Evolutionary conservation across 2,888 invertebrate genomes (phyloP).

Genomic region (Drosophila macrospina): DNA sequence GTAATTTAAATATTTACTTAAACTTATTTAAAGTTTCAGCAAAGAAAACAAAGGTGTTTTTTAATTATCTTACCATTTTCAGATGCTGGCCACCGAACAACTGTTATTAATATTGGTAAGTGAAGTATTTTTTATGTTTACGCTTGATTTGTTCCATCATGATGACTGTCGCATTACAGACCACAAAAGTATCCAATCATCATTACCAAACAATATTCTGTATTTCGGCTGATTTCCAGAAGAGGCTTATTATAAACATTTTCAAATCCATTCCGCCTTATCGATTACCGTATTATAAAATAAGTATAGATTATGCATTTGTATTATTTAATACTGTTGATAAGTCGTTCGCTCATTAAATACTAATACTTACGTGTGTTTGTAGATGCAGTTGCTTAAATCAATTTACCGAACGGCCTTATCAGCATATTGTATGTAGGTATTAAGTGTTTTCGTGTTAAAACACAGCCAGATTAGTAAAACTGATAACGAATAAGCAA

Average conservation of each 20-base stretch:
- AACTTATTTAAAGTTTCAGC: background rate
- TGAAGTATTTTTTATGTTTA: constrained; percentile 5
- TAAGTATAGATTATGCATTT: constrained; percentile 17
- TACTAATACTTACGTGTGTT: background rate
- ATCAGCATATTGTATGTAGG: constrained; percentile 11
- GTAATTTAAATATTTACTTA: constrained; percentile 19
- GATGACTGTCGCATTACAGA: constrained; percentile 21
- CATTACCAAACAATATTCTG: constrained; percentile 41
- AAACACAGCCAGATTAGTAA: constrained; percentile 11
- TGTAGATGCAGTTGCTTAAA: constrained; percentile 8
- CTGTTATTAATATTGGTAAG: constrained; percentile 72
- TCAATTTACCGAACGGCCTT: background rate
- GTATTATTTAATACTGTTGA: constrained; percentile 10
- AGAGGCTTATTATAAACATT: background rate
- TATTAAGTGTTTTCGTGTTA: background rate
- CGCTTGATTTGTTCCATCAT: constrained; percentile 29
- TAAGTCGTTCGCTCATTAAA: background rate
- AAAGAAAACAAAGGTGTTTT: background rate
- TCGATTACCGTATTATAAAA: constrained; percentile 6
- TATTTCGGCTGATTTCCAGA: background rate
- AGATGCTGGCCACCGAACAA: constrained; percentile 45
- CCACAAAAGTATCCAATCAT: constrained; percentile 34
- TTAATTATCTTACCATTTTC: constrained; percentile 3
- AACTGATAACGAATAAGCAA: constrained; percentile 46
- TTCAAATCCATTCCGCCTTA: constrained; percentile 21